Base-by-base conservation (phyloP, 2,797 vertebrate species). In the Danionella dracula region DNA sequence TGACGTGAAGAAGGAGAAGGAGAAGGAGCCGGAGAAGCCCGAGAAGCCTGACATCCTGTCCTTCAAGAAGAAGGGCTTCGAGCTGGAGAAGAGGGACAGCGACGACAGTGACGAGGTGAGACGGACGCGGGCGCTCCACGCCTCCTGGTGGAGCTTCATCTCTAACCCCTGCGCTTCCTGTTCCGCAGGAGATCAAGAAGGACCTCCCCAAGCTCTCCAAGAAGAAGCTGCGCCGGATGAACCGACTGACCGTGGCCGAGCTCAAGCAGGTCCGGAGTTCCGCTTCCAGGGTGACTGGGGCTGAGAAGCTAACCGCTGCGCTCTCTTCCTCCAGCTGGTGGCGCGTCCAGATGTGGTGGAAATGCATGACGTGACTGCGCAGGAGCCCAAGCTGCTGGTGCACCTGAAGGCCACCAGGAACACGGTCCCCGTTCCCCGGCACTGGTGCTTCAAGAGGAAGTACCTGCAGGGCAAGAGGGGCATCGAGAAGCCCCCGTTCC, bases 201-300 rank as follows among this genome's bases (percentile, higher is more conserved):
- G 93, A 97, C 70, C 86, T 62, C 0, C 90, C 94, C 1, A 97
- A 96, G 53, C 80, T 98, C 46, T 98, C 95, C 10, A 98, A 98
- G 86, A 98, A 98, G 87, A 98, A 98, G 72, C 77, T 98, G 78
- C 86, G 93, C 70, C 85, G 94, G 57, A 95, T 98, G 93, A 98
- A 96, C 74, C 83, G 94, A 23, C 87, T 98, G 75, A 95, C 93
- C 0, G 95, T 98, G 70, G 95, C 95, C 0, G 93, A 98, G 60
- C 91, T 98, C n/a, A 98, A 98, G 61, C 95, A 98, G 93, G 95
- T 96, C 16, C n/a, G n/a, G n/a, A n/a, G n/a, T n/a, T n/a, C n/a
- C 17, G 23, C 11, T 8, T 27, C 11, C n/a, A n/a, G n/a, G n/a
- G n/a, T n/a, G n/a, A n/a, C n/a, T n/a, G n/a, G n/a, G n/a, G n/a